A percentile compares a stretch with the other conserved stretches of the same genome.
Evolutionary conservation across 2,888 invertebrate genomes (phyloP).

Genomic region (Monochamus alternatus): DNA sequence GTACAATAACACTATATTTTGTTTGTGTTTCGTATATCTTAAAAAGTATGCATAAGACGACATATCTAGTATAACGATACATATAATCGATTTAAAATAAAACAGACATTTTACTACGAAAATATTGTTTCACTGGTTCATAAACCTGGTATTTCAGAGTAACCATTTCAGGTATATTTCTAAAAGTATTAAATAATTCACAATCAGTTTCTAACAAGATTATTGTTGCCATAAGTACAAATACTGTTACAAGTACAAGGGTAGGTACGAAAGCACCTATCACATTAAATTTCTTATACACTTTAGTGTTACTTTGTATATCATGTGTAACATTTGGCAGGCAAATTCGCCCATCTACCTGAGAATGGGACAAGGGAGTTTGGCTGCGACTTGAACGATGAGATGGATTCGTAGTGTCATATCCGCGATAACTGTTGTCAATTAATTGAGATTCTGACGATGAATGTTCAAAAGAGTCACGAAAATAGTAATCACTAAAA

Average conservation of each 20-base stretch:
- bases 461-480: slow-evolving; percentile 86
- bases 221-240: slow-evolving; percentile 80
- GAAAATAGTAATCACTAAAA: slow-evolving; percentile 80
- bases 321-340: slow-evolving; percentile 59
- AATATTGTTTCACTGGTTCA: slow-evolving; percentile 86
- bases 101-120: slow-evolving; percentile 77
- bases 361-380: slow-evolving; percentile 70
- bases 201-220: slow-evolving; percentile 87
- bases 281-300: slow-evolving; percentile 75
- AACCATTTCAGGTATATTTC: slow-evolving; percentile 84
- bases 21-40: neutral
- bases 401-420: slow-evolving; percentile 69
- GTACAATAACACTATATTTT: slow-evolving; percentile 18
- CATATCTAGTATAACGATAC: slow-evolving; percentile 16
- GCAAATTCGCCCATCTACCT: slow-evolving; percentile 67
- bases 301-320: slow-evolving; percentile 56
- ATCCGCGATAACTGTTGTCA: slow-evolving; percentile 69
- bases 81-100: slow-evolving; percentile 73
- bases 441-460: slow-evolving; percentile 84
- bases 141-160: slow-evolving; percentile 87
- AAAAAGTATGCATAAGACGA: neutral
- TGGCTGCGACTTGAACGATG: slow-evolving; percentile 72
- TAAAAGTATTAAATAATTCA: slow-evolving; percentile 79
- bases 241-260: slow-evolving; percentile 81
- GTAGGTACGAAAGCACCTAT: slow-evolving; percentile 85